Conservation (phyloP, 2,113 vertebrate species). For the Trinectes maculatus region DNA sequence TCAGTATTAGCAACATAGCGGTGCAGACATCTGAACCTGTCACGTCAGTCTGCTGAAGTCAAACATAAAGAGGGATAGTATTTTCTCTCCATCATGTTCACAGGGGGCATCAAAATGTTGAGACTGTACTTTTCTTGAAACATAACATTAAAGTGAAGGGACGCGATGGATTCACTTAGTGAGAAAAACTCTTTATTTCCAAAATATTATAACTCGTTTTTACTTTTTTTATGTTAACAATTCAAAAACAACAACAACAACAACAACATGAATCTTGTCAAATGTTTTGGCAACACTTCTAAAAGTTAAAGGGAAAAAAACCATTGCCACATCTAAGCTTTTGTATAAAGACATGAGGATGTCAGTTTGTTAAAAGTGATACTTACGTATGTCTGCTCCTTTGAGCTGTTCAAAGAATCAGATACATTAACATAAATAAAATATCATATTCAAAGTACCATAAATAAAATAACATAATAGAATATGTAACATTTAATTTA, state of each 20-base stretch:
- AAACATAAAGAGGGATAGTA: not conserved
- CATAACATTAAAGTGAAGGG: not conserved
- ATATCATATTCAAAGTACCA: conserved; percentile 36
- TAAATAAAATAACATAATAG: conserved; percentile 58
- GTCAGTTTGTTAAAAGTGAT: not conserved
- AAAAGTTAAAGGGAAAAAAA: not conserved
- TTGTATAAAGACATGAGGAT: not conserved
- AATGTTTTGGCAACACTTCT: not conserved
- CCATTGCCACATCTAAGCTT: conserved; percentile 9
- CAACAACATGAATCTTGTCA: not conserved
- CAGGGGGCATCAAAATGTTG: no score
- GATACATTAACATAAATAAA: conserved; percentile 60
- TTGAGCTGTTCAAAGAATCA: conserved; percentile 1
- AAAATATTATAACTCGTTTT: not conserved
- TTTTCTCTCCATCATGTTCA: not conserved
- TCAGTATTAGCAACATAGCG: no score
- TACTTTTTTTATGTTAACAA: conserved; percentile 7
- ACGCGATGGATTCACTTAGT: not conserved
- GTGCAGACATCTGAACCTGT: no score
- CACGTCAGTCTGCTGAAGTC: no score
- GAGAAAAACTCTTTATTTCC: not conserved
- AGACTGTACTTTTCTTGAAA: not conserved
- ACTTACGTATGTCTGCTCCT: not conserved
- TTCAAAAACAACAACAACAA: not conserved
- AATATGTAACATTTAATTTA: conserved; percentile 46